These are phyloP conservation scores for Nysson spinosus DNA, from an alignment of 2,888 invertebrate genomes.

Conservation along the genomic window DNA sequence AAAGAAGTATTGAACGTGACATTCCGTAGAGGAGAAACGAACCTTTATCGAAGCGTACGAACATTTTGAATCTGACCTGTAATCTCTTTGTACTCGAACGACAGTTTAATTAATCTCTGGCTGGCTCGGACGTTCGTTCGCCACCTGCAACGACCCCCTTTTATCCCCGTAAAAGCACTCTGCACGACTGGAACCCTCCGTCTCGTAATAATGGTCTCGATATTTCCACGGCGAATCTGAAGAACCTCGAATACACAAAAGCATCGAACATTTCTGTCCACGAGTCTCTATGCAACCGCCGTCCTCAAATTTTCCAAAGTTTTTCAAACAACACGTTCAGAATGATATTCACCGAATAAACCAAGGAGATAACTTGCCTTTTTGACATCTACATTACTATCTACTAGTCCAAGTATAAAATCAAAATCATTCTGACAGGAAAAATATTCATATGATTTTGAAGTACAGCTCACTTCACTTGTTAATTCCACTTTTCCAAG, in stretches of 20 bases:
- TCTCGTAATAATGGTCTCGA: conserved; percentile 24
- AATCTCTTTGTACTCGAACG: conserved; percentile 51
- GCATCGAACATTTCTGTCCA: neutral
- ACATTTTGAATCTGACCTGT: conserved; percentile 42
- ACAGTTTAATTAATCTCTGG: conserved; percentile 58
- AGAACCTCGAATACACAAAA: conserved; percentile 7
- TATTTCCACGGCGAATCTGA: conserved; percentile 23
- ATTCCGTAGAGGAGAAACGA: conserved; percentile 9
- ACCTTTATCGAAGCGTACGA: conserved; percentile 30
- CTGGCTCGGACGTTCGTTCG: conserved; percentile 35
- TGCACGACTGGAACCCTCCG: conserved; percentile 14
- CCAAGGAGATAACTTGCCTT: too few relatives aligned
- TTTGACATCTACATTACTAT: too few relatives aligned
- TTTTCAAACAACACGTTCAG: neutral
- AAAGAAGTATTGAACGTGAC: conserved; percentile 16
- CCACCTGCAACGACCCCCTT: conserved; percentile 30
- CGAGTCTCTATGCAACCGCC: neutral
- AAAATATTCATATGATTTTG: too few relatives aligned
- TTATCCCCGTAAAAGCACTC: conserved; percentile 28
- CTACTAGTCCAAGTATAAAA: too few relatives aligned
- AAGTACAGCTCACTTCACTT: too few relatives aligned
- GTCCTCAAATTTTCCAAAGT: neutral
- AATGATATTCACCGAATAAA: too few relatives aligned
- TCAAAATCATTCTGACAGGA: too few relatives aligned
- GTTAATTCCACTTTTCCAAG: too few relatives aligned